Conservation (phyloP, 2,113 vertebrate genomes). For the Cheirogaleus medius region DNA sequence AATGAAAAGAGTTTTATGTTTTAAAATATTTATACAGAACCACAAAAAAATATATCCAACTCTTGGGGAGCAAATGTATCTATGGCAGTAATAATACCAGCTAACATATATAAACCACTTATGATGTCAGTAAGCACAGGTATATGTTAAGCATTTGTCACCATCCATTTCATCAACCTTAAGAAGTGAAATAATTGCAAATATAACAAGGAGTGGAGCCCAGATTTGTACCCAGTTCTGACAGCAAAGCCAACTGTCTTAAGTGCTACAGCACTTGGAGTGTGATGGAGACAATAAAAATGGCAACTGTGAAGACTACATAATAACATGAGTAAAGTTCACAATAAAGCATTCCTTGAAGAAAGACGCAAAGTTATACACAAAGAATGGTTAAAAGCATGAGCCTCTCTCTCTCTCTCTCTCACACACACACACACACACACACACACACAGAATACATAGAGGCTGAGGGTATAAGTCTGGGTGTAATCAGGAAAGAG, state of each 20-base stretch:
- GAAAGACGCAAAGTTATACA: neutral
- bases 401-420: no score
- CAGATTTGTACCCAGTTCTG: neutral
- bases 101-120: neutral
- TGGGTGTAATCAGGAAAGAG: neutral
- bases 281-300: neutral
- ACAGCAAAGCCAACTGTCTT: neutral
- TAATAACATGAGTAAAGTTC: neutral
- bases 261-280: no score
- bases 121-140: neutral
- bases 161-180: neutral
- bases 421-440: neutral
- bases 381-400: neutral
- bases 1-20: neutral
- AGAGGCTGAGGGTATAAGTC: neutral
- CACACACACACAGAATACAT: neutral
- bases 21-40: neutral
- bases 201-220: neutral
- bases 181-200: neutral
- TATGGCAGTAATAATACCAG: neutral
- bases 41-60: neutral
- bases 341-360: neutral
- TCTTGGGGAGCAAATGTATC: neutral
- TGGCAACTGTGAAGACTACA: neutral
- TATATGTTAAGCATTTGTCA: neutral